Base-by-base conservation (phyloP, 2,113 vertebrate genomes). In the Cariama cristata region DNA sequence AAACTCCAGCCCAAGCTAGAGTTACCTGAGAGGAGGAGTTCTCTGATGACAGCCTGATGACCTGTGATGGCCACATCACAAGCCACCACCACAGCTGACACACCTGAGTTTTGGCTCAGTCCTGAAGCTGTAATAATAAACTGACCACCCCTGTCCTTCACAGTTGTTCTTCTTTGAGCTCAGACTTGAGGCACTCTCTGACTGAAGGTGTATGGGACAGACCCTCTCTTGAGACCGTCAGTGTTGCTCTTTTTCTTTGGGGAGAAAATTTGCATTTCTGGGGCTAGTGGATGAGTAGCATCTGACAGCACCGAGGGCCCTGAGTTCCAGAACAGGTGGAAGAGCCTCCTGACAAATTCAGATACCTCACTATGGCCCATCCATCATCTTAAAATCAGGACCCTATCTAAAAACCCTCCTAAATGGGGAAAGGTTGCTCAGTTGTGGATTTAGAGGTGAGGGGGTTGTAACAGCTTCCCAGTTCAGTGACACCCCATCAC, bases 201-300 rank as follows among this genome's bases (percentile, higher is more conserved):
- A 6, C 27, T 8, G n/a, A 13, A 44, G 60, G 26, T 0, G 38
- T 9, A 17, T 1, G 38, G 86, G 64, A 59, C 53, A 69, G 22
- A 3, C 6, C 68, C 33, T 7, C 30, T 35, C 14, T 1, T 4
- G 50, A 75, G 64, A 66, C n/a, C 1, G 0, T 14, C 72, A 33
- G 17, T 14, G 32, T 22, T 40, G 38, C 17, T 53, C 15, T 32
- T 49, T 30, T 24, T 15, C 58, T 76, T 1, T 38, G 62, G 32
- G 73, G 44, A 74, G 45, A 64, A 28, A 53, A 58, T 12, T 8
- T 60, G 53, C 49, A 9, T 33, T 73, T 42, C 62, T 69, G 52
- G 67, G 21, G 27, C 71, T 44, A 4, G 15, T 5, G 24, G 71
- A 26, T 42, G 33, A 56, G 50, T 56, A 66, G 50, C 32, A n/a